Evolutionary conservation across 2,888 invertebrate genomes (phyloP), one percentile per base, ranked within the genome.

Genomic region (Pterostichus madidus): DNA sequence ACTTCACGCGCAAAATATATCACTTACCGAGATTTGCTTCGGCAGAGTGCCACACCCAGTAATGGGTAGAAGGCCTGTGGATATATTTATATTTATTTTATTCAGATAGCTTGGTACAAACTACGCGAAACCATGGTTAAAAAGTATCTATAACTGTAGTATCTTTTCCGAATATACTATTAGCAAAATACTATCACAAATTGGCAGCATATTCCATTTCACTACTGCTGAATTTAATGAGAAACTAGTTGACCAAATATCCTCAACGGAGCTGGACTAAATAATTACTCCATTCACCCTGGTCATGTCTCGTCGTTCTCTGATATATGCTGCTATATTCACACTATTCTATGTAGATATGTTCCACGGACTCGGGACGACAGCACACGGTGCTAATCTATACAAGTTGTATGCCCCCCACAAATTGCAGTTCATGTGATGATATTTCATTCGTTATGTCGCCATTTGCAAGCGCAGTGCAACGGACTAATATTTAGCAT

Each of bases 401-500:
- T 76, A 76, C 76, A 13, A 56, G 32, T 56, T 76, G 76, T 39
- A 32, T 76, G 31, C 24, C 49, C 35, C 35, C 53, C 76, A 53
- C 76, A 56, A 76, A 76, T 76, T 76, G 56, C 56, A 76, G 53
- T 53, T 76, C 76, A 76, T 56, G 76, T 35, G 56, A 68, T 31
- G 76, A 76, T 76, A 76, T 76, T 76, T 76, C 76, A 76, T 76
- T 52, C 35, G 56, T 76, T 76, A 76, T 76, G 76, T 53, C 53
- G 17, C n/a, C 53, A 76, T 76, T 68, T 76, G 53, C 68, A 8
- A 31, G 39, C 39, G 39, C 39, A 7, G 7, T 39, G 5, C 6
- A 10, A 5, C 52, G 10, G 52, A 10, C 3, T 52, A 52, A 52
- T 52, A 39, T 8, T 6, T 39, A 39, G 39, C 8, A 8, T 8